Base-by-base conservation (phyloP, 2,113 vertebrate species). In the Sylvilagus bachmani region DNA sequence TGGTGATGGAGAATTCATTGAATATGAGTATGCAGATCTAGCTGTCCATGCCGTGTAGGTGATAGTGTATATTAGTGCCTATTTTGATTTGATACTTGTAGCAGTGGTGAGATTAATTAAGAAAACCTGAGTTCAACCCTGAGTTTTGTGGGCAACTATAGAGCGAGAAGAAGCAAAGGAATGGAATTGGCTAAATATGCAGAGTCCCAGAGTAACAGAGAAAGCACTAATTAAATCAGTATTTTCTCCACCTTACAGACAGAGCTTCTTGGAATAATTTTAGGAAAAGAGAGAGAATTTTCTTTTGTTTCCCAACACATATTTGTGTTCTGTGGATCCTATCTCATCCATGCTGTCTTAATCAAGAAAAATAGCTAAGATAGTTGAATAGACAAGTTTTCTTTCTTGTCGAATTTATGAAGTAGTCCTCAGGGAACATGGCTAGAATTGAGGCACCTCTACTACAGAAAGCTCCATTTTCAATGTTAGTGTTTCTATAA, bases 401-500 rank as follows among this genome's bases (percentile, higher is more conserved):
- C 19, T 92, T 88, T 24, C 10, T 73, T 51, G 14, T 49, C 19
- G 24, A n/a, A 80, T 61, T 66, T 0, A 44, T 36, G 3, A 66
- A 38, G 19, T 49, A 83, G 19, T 71, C 53, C 70, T 94, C 95
- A 64, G 8, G 38, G 12, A 81, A 53, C 13, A 10, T 19, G 33
- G 16, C 1, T 53, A 82, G 38, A 17, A n/a, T 51, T 79, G 90
- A 64, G 49, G 90, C 2, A 25, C 6, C 11, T 73, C 66, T 3
- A 53, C 1, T 4, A 10, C 38, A 91, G 33, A 44, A 93, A 90
- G 33, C 12, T 38, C 4, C 4, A 19, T 83, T 93, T 93, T 91
- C 53, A 83, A 67, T 29, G 33, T 79, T 14, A 61, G n/a, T 70
- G 16, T 77, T 96, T 87, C 61, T 81, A 81, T 14, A 90, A 66